phyloP scores from a whole-genome alignment of 1,140 invertebrate species.

The Aphelenchoides avenae region DNA sequence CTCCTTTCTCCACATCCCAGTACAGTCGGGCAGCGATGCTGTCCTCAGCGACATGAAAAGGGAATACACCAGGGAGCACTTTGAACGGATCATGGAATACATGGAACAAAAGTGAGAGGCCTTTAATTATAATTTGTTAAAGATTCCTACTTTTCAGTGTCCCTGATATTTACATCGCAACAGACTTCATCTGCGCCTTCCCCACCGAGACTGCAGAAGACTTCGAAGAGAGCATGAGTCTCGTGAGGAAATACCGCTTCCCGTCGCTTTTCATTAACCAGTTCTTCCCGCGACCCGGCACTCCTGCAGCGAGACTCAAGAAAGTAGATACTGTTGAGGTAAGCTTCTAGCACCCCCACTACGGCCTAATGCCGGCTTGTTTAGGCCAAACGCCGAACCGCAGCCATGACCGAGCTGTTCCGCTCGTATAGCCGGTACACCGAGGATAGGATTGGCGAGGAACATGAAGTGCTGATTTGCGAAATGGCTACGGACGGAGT shows the following conservation, averaged over 20 bases:
- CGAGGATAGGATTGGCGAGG: conserved; percentile 70
- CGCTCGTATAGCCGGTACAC: conserved; percentile 80
- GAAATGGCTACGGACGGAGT: conserved; percentile 84
- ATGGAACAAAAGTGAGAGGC: conserved; percentile 68
- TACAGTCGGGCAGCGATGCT: conserved; percentile 88
- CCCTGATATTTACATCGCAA: conserved; percentile 83
- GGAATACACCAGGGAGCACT: conserved; percentile 83
- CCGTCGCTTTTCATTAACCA: conserved; percentile 87
- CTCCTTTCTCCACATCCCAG: conserved; percentile 89
- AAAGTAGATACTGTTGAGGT: conserved; percentile 74
- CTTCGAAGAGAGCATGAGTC: conserved; percentile 79
- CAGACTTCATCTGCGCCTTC: conserved; percentile 97
- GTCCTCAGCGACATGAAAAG: conserved; percentile 92
- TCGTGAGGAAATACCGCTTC: conserved; percentile 83
- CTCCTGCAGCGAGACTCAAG: conserved; percentile 82
- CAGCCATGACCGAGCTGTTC: conserved; percentile 81
- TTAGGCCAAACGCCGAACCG: conserved; percentile 82
- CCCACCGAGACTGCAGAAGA: conserved; percentile 88
- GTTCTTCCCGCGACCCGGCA: conserved; percentile 90
- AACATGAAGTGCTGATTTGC: conserved; percentile 80
- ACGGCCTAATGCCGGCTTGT: conserved; percentile 13
- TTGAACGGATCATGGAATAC: conserved; percentile 81
- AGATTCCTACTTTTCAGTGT: conserved; percentile 65
- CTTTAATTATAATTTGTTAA: neutral
- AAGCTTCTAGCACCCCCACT: conserved; percentile 15